These are phyloP conservation scores for Eubucco bourcierii DNA, from an alignment of 2,113 vertebrate genomes.

Conservation along the genomic window DNA sequence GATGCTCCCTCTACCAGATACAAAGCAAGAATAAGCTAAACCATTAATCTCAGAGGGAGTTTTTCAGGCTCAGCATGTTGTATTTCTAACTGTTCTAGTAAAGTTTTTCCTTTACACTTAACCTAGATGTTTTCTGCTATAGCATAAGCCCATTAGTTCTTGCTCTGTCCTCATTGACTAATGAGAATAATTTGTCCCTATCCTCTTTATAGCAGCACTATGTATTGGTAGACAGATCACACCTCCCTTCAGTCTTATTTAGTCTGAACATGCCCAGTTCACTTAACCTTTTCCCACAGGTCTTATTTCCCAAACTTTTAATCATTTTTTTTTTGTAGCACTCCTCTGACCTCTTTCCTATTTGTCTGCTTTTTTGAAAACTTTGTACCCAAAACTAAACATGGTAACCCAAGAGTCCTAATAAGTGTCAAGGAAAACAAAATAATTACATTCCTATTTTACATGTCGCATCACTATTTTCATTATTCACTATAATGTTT, in stretches of 20 bases:
- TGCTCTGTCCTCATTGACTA: constrained; percentile 31
- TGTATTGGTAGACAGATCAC: constrained; percentile 31
- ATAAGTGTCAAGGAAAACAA: neutral
- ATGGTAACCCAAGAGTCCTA: neutral
- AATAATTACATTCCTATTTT: constrained; percentile 64
- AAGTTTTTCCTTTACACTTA: constrained; percentile 42
- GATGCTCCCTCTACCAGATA: neutral
- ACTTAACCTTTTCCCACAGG: constrained; percentile 34
- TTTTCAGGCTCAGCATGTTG: neutral
- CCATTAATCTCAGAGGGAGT: neutral
- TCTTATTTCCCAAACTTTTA: constrained; percentile 41
- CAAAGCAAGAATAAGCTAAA: neutral
- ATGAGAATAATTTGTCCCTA: constrained; percentile 36
- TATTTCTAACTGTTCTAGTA: neutral
- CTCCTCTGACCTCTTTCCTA: constrained; percentile 8
- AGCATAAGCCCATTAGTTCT: constrained; percentile 33
- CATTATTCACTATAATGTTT: constrained; percentile 40
- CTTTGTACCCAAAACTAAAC: neutral
- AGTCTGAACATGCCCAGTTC: constrained; percentile 25
- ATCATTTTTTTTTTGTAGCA: constrained; percentile 3
- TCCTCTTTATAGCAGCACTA: neutral
- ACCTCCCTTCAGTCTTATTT: constrained; percentile 26
- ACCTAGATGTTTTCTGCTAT: constrained; percentile 20
- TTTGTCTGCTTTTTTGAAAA: constrained; percentile 39
- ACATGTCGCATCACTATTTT: constrained; percentile 39